Base-by-base conservation (phyloP, 1,140 invertebrate genomes). In the Penaeus chinensis region DNA sequence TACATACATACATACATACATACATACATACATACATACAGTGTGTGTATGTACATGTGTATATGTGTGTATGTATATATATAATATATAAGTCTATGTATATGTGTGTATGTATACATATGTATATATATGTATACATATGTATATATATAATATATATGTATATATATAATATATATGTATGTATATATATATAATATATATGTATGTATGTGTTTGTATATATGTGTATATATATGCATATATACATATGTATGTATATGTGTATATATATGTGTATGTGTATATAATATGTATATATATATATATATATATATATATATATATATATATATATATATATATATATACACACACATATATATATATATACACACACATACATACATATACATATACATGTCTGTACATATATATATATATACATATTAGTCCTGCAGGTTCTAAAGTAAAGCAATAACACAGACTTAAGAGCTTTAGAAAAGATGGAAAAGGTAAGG, bases 341-440 rank as follows among this genome's bases (percentile, higher is more conserved):
- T 22, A 22, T 5, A 71, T 71, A 5, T 19, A 27, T 27, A 27
- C 27, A 71, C n/a, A 71, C 4, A n/a, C 2, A 47, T 71, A 16
- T 71, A 71, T 71, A 37, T 22, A n/a, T 71, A 71, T 71, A n/a
- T 71, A 71, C 27, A 71, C 27, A 71, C 27, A 71, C 27, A 71
- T 71, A 71, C 27, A 71, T 71, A 71, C 27, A 71, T 71, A 71
- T 71, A 71, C 27, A 71, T 71, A 71, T 71, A 71, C 27, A 71
- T 71, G 27, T 22, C 5, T 22, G 1, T 47, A 47, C 5, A 47
- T 47, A 47, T 13, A 47, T 47, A 47, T 13, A 47, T 47, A 47
- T 13, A 47, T 47, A 47, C 5, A 47, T 47, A 47, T 13, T 32
- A 32, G 32, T 42, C 7, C 54, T 54, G 54, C 54, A 54, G 10